These are phyloP conservation scores for Conus ventricosus DNA, from an alignment of 1,140 invertebrate species.

Conservation along the genomic window DNA sequence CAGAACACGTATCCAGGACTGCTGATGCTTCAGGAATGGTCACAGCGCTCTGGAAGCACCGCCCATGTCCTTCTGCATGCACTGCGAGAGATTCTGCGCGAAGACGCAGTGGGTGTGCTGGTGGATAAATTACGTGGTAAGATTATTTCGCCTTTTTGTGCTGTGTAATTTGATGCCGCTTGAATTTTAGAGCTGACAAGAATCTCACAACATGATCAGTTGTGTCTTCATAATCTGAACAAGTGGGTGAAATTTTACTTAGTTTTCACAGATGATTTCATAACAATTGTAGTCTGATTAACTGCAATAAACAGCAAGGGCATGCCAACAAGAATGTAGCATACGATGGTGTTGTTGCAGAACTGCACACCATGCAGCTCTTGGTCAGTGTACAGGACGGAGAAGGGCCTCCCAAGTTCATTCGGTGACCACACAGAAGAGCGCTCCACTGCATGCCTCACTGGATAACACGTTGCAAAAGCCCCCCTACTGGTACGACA, in stretches of 20 bases:
- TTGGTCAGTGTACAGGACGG: conserved; percentile 1
- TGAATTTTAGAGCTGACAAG: background rate
- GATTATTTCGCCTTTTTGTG: background rate
- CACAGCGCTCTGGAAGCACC: background rate
- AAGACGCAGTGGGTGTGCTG: conserved; percentile 16
- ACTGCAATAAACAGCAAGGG: too few relatives aligned
- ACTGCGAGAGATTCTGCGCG: conserved; percentile 26
- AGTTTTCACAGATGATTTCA: background rate
- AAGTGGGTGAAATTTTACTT: background rate
- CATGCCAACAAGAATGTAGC: too few relatives aligned
- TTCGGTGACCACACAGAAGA: conserved; percentile 21
- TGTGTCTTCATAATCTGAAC: background rate
- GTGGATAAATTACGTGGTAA: conserved; percentile 14
- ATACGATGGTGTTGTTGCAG: background rate
- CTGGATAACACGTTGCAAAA: conserved; percentile 24
- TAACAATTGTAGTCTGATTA: background rate
- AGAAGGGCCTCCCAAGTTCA: background rate
- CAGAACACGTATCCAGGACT: conserved; percentile 16
- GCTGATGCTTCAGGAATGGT: conserved; percentile 33
- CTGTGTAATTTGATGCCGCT: background rate
- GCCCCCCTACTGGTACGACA: conserved; percentile 21
- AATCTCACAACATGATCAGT: background rate
- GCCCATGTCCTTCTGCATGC: conserved; percentile 29
- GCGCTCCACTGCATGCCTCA: background rate
- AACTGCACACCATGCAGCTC: conserved; percentile 23